Percentiles rank a stretch among this genome's conserved stretches.
Conservation (phyloP, 2,888 invertebrate species). For the Heliconius cydno region DNA sequence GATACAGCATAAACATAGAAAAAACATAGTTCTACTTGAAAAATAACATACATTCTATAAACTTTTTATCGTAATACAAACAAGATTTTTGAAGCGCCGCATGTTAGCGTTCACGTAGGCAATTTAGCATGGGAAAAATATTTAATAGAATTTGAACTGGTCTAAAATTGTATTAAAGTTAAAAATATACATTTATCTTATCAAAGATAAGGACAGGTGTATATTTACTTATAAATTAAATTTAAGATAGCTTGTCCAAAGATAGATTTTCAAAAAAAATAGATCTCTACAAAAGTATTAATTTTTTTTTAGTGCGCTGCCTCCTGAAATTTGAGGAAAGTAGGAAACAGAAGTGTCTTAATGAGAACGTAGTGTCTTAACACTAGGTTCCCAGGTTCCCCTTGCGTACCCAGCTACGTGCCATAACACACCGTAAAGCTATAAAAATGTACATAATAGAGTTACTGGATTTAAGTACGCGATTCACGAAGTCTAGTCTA, state of each 20-base stretch:
- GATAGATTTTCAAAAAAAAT: background rate
- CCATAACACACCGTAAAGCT: no score
- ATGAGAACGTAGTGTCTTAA: no score
- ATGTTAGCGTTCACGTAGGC: constrained; percentile 9
- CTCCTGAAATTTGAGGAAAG: no score
- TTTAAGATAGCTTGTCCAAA: background rate
- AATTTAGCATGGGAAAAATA: constrained; percentile 9
- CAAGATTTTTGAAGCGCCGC: background rate
- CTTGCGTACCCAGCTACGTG: no score
- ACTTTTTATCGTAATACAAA: constrained; percentile 4
- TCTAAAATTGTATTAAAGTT: background rate
- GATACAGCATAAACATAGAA: background rate
- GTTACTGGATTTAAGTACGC: no score
- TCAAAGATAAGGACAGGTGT: background rate
- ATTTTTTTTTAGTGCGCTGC: no score
- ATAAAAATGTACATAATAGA: no score
- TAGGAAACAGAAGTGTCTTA: no score
- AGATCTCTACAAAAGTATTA: background rate
- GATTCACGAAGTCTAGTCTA: background rate
- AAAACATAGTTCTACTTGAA: background rate
- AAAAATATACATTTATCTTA: background rate
- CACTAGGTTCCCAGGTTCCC: no score
- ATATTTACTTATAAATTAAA: background rate
- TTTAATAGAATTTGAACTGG: background rate
- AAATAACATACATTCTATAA: background rate